These are phyloP conservation scores for Patiria miniata DNA, from an alignment of 35 echinoderm and acorn worm species.

Conservation along the genomic window DNA sequence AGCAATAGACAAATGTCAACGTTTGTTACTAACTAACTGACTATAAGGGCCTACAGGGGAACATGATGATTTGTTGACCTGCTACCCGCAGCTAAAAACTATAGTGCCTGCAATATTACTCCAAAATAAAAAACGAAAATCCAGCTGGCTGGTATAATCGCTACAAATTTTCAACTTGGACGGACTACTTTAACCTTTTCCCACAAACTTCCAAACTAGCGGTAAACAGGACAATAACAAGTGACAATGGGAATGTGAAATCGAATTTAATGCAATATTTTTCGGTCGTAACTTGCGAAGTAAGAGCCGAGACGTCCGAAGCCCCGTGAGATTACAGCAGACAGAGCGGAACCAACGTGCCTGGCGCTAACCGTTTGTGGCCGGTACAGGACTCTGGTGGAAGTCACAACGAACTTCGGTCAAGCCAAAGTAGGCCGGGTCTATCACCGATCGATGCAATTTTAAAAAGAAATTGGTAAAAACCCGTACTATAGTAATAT, in stretches of 20 bases:
- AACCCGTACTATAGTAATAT: too few relatives aligned
- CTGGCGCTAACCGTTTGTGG: not conserved
- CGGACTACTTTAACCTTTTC: not conserved
- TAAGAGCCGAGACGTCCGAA: not conserved
- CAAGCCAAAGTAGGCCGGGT: too few relatives aligned
- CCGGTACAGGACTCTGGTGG: not conserved
- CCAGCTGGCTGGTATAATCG: not conserved
- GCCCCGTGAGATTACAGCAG: not conserved
- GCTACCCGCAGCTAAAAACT: too few relatives aligned
- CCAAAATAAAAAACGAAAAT: too few relatives aligned
- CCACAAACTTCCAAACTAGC: not conserved
- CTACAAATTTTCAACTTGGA: not conserved
- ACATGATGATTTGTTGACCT: too few relatives aligned
- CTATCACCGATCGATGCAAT: too few relatives aligned
- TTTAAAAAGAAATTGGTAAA: too few relatives aligned
- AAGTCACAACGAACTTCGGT: too few relatives aligned
- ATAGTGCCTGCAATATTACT: too few relatives aligned
- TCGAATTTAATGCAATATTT: not conserved
- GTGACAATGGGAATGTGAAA: not conserved
- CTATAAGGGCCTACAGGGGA: too few relatives aligned
- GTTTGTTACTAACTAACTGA: too few relatives aligned
- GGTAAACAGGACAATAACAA: not conserved
- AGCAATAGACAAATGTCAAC: too few relatives aligned
- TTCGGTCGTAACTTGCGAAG: not conserved
- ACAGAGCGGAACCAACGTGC: not conserved